A percentile compares a stretch with the other conserved stretches of the same genome.
These are phyloP conservation scores for Mylabris sibirica DNA, from an alignment of 2,888 invertebrate genomes.

Conservation along the genomic window DNA sequence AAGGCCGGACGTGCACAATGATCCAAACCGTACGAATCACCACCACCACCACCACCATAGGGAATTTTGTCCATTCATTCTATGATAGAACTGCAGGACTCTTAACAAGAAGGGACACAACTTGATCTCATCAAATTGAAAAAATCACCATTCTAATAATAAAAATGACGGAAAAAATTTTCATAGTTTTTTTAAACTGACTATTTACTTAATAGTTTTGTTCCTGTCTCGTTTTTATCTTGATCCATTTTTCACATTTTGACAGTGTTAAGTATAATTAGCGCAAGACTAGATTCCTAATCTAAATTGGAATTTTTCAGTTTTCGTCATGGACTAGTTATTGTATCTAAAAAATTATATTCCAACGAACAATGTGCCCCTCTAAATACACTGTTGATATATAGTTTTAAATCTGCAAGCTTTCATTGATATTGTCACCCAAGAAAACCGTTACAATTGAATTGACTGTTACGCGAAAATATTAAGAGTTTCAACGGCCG, in stretches of 20 bases:
- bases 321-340: conserved; percentile 19
- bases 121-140: background rate
- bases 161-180: background rate
- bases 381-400: background rate
- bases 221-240: conserved; percentile 4
- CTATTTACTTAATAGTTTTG: conserved; percentile 7
- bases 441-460: background rate
- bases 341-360: background rate
- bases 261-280: conserved; percentile 36
- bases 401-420: too few species aligned
- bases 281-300: conserved; percentile 26
- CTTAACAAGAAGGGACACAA: background rate
- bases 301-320: conserved; percentile 30
- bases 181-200: background rate
- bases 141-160: background rate
- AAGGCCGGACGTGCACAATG: conserved; percentile 22
- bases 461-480: background rate
- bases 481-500: background rate
- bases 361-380: background rate
- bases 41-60: background rate
- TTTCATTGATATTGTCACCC: background rate
- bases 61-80: conserved; percentile 3
- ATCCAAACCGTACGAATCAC: background rate
- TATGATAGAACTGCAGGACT: background rate
- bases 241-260: conserved; percentile 35